These are phyloP conservation scores for Momotus momota DNA, from an alignment of 2,797 vertebrate genomes.

Conservation along the genomic window DNA sequence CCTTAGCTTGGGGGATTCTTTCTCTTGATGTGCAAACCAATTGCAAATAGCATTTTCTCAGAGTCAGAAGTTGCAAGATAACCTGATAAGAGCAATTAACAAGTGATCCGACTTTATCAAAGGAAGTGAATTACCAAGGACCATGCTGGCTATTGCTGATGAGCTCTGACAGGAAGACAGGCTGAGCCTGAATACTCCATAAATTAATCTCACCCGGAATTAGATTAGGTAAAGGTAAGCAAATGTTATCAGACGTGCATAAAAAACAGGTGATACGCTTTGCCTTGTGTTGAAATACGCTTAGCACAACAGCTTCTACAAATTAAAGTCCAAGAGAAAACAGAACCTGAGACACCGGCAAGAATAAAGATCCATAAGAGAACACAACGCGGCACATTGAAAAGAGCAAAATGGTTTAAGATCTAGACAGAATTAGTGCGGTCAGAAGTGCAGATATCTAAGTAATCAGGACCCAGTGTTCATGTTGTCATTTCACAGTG, in stretches of 20 bases:
- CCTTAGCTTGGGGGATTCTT: background rate
- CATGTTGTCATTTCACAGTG: background rate
- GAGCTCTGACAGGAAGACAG: background rate
- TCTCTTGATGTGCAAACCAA: background rate
- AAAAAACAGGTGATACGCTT: background rate
- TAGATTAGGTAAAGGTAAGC: background rate
- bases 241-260: background rate
- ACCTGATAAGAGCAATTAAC: background rate
- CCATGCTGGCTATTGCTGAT: background rate
- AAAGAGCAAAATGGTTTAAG: background rate
- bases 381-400: background rate
- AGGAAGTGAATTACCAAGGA: background rate
- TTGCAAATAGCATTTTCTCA: background rate
- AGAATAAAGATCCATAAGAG: background rate
- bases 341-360: background rate
- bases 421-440: background rate
- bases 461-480: background rate
- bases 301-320: background rate
- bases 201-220: background rate
- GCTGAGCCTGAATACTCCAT: background rate
- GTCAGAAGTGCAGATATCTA: background rate
- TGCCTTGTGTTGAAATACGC: background rate
- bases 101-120: background rate
- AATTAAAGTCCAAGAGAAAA: background rate
- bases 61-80: background rate